Base-by-base conservation (phyloP, 2,888 invertebrate species). In the Melikaiella ostensackeni region DNA sequence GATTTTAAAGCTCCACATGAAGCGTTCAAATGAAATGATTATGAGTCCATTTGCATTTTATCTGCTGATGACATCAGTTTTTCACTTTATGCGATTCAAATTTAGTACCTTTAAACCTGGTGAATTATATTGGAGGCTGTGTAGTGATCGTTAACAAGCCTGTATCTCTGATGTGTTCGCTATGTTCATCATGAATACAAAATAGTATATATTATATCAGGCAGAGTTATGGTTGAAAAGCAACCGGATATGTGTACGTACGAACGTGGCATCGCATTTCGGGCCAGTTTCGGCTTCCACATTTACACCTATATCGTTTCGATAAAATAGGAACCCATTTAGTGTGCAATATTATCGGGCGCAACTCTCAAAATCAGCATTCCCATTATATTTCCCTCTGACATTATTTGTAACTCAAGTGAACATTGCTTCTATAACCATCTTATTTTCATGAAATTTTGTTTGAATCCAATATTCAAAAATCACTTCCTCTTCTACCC, bases 111-210 rank as follows among this genome's bases (percentile, higher is more conserved):
- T 64, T 35, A 64, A 42, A 64, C 5, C 16, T 3, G 24, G 19
- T 64, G 27, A 64, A 24, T 16, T 59, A 59, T 64, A 42, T 38
- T 7, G 64, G 24, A 42, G 35, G 24, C 35, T 38, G 64, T 64
- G 42, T 64, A 64, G 64, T 24, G n/a, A 64, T 64, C 24, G 24
- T 64, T 64, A 64, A 64, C 64, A 38, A 64, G 64, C 16, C 11
- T 64, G 33, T 33, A 62, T 62, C 16, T n/a, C 24, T 64, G 42
- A 16, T 42, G 38, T 64, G 38, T 21, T 21, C 9, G 63, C 35
- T 63, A n/a, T 21, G 63, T 63, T 35, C 35, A 35, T 42, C 64
- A 64, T 64, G 64, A 64, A 64, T 64, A 42, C 42, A 64, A 64
- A 64, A 64, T 64, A 42, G 42, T 64, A 24, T 19, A 8, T 42